Evolutionary conservation across 2,888 invertebrate species (phyloP).

Genomic region (Stictocephala bisonia): DNA sequence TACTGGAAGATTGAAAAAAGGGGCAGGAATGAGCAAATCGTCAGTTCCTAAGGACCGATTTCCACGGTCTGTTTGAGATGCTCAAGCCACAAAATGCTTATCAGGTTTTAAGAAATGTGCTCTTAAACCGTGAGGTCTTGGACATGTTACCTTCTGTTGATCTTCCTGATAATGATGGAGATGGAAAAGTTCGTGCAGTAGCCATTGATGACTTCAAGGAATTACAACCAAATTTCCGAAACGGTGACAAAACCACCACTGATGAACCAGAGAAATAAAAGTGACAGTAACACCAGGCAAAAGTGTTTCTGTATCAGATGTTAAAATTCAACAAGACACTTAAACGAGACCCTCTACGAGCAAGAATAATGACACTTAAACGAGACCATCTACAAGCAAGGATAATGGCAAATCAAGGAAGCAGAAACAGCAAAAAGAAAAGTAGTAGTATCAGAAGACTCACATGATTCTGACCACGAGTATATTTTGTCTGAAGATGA

Average conservation of each 20-base stretch:
- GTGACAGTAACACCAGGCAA: constrained; percentile 37
- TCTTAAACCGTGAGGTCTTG: constrained; percentile 41
- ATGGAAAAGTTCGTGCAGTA: not conserved
- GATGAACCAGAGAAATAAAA: constrained; percentile 20
- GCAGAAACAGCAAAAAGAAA: too few relatives aligned
- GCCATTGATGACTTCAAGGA: constrained; percentile 25
- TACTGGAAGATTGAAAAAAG: constrained; percentile 53
- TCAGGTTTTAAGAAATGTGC: constrained; percentile 42
- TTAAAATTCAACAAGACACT: too few relatives aligned
- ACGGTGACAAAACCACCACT: constrained; percentile 39
- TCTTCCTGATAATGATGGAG: not conserved
- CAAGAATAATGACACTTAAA: too few relatives aligned
- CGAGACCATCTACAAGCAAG: too few relatives aligned
- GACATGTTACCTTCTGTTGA: constrained; percentile 34
- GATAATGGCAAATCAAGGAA: too few relatives aligned
- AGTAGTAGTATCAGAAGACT: too few relatives aligned
- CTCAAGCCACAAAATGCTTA: constrained; percentile 42
- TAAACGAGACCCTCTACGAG: too few relatives aligned
- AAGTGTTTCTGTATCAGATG: too few relatives aligned
- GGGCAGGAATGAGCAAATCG: constrained; percentile 32
- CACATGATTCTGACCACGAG: too few relatives aligned
- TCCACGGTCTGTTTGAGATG: constrained; percentile 45
- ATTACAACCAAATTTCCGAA: constrained; percentile 25
- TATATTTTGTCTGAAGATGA: too few relatives aligned
- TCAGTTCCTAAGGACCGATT: constrained; percentile 49